phyloP scores from a whole-genome alignment of 2,888 invertebrate genomes.

The Cataglyphis cursor region DNA sequence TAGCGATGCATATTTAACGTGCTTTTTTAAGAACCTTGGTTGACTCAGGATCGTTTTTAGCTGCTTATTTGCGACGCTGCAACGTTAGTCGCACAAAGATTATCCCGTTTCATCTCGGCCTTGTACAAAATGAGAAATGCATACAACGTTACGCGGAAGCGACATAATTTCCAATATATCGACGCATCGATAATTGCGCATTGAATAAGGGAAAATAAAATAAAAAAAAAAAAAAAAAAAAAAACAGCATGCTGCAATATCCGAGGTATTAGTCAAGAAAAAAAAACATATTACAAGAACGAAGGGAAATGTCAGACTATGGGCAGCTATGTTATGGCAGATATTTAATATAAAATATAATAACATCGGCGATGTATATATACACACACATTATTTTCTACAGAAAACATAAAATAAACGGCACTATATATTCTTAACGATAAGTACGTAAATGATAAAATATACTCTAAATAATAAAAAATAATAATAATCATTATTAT shows the following conservation, averaged over 20 bases:
- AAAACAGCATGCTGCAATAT: slow-evolving; percentile 38
- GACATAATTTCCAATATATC: slow-evolving; percentile 57
- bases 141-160: slow-evolving; percentile 43
- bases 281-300: slow-evolving; percentile 34
- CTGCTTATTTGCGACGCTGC: slow-evolving; percentile 42
- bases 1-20: slow-evolving; percentile 39
- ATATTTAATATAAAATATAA: slow-evolving; percentile 81
- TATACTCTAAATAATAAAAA: slow-evolving; percentile 64
- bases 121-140: slow-evolving; percentile 50
- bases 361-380: slow-evolving; percentile 70
- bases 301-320: slow-evolving; percentile 61
- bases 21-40: slow-evolving; percentile 35
- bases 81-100: slow-evolving; percentile 46
- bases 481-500: slow-evolving; percentile 66
- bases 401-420: slow-evolving; percentile 76
- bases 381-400: slow-evolving; percentile 73
- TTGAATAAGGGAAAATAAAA: slow-evolving; percentile 28
- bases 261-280: slow-evolving; percentile 31
- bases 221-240: not conserved
- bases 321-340: slow-evolving; percentile 75
- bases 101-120: slow-evolving; percentile 40
- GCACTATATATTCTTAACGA: slow-evolving; percentile 74
- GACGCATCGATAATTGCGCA: slow-evolving; percentile 53
- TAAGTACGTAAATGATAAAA: slow-evolving; percentile 75
- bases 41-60: slow-evolving; percentile 20